These are phyloP conservation scores for Lacerta viridis DNA, from an alignment of 2,797 vertebrate species.

Conservation along the genomic window DNA sequence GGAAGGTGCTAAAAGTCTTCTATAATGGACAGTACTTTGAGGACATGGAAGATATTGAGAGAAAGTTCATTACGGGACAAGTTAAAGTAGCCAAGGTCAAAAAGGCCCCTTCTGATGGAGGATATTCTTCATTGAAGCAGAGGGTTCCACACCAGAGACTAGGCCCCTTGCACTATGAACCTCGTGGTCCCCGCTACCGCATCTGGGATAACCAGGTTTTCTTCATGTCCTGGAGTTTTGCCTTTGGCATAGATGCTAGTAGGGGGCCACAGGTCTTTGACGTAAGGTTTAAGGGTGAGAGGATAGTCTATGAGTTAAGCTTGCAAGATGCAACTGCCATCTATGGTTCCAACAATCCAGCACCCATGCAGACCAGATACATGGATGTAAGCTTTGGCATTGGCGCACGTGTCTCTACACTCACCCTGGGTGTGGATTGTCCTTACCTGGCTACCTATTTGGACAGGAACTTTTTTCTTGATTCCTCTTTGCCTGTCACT, in stretches of 20 bases:
- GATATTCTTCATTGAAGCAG: conserved; percentile 62
- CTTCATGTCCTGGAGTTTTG: conserved; percentile 71
- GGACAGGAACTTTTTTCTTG: conserved; percentile 86
- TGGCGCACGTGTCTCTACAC: conserved; percentile 2
- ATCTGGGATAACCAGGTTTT: conserved; percentile 66
- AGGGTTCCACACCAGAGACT: conserved; percentile 48
- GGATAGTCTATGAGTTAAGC: conserved; percentile 76
- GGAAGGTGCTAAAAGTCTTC: conserved; percentile 69
- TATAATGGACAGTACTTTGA: conserved; percentile 75
- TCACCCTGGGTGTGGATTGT: conserved; percentile 88
- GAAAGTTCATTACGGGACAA: conserved; percentile 64
- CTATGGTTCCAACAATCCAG: conserved; percentile 70
- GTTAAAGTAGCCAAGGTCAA: conserved; percentile 58
- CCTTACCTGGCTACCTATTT: conserved; percentile 85
- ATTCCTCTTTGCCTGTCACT: conserved; percentile 72
- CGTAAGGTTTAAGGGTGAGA: conserved; percentile 68
- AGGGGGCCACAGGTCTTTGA: conserved; percentile 73
- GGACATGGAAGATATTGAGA: conserved; percentile 66
- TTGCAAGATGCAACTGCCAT: conserved; percentile 72
- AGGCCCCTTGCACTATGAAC: conserved; percentile 69
- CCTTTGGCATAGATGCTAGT: conserved; percentile 70
- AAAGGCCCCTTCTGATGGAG: conserved; percentile 40
- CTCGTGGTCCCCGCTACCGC: conserved; percentile 61
- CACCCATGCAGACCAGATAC: conserved; percentile 64
- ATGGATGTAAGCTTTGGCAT: conserved; percentile 65